These are phyloP conservation scores for Ptyas mucosa DNA, from an alignment of 2,113 vertebrate species.

Conservation along the genomic window DNA sequence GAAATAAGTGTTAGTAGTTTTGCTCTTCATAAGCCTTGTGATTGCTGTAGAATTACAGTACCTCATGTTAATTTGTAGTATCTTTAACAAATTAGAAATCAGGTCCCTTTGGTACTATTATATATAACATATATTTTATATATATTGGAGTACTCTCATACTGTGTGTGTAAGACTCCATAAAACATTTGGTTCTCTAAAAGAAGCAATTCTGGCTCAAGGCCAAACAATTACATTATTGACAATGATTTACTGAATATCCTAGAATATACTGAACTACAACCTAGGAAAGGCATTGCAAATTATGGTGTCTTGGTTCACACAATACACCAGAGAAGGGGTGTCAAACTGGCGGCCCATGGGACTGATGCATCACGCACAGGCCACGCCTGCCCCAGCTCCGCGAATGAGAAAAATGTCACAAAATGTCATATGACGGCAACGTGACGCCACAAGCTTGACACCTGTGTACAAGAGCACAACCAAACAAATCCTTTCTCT, in stretches of 20 bases:
- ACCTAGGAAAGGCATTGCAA: neutral
- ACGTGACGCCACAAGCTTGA: no score
- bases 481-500: neutral
- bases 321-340: neutral
- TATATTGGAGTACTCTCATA: neutral
- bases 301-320: neutral
- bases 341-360: no score
- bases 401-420: no score
- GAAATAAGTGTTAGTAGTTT: neutral
- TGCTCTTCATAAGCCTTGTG: neutral
- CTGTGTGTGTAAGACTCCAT: neutral
- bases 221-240: neutral
- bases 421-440: no score
- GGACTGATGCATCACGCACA: no score
- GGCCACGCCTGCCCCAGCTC: no score
- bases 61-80: neutral
- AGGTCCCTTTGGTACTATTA: neutral
- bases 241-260: neutral
- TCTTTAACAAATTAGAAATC: neutral
- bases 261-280: neutral
- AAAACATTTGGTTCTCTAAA: neutral
- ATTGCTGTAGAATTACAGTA: neutral
- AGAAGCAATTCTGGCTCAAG: neutral
- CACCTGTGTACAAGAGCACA: neutral
- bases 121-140: neutral